Evolutionary conservation across 1,140 invertebrate species (phyloP), one percentile per base, ranked within the genome.

Genomic region (Lepidostoma basale): DNA sequence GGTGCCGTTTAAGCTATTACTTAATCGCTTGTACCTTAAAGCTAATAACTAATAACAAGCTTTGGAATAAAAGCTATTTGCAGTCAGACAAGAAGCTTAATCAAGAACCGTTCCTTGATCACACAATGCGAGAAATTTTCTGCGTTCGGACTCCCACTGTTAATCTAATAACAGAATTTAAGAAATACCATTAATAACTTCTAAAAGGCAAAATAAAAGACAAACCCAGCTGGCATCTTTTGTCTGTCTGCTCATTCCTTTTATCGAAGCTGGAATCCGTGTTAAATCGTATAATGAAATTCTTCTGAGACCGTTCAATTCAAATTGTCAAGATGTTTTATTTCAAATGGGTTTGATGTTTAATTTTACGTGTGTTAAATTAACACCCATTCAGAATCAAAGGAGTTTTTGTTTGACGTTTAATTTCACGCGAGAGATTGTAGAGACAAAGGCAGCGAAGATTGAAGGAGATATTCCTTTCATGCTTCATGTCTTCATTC

Each of bases 121-220:
- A 56, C 28, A 62, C 28, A 30, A 28, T 47, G 14, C 28, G 8
- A 30, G n/a, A 33, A 22, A 62, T 49, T 68, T 52, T 39, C 47
- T 52, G 45, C 42, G 44, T 40, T 42, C 12, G 59, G 45, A 18
- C 76, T 73, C 72, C 77, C 64, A 77, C 74, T 76, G 77, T 74
- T 77, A 80, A 80, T 78, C 75, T 77, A 79, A 81, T 79, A 80
- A 81, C 79, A 75, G 76, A 76, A 78, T 79, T 79, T 79, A 76
- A 78, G 79, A 78, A 78, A 77, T 68, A 73, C 71, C 75, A 81
- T 79, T 78, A 79, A 79, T 77, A 77, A 78, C 65, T 56, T 67
- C 66, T 63, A 36, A 36, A 56, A 56, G 52, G 52, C 20, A 66
- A 49, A 54, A 49, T 56, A 67, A 63, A 67, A 65, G 66, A 62